phyloP scores from a whole-genome alignment of 2,113 vertebrate genomes.

The Pseudorectes ferrugineus region DNA sequence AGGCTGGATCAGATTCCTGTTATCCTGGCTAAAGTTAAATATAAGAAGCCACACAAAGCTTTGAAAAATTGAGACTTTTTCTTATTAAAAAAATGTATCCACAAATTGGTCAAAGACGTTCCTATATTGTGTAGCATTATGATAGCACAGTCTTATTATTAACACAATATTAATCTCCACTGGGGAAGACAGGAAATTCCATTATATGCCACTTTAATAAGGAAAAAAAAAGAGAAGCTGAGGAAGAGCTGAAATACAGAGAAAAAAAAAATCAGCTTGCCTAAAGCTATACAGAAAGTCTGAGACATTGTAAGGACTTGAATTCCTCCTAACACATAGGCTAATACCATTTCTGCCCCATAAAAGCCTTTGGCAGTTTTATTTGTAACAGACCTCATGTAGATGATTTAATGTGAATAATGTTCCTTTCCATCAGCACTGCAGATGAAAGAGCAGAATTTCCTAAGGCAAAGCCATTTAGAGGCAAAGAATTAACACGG shows the following conservation, averaged over 20 bases:
- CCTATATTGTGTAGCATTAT: not conserved
- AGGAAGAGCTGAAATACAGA: not conserved
- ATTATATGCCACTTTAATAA: not conserved
- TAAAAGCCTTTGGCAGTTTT: not conserved
- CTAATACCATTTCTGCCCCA: not conserved
- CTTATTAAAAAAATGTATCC: not conserved
- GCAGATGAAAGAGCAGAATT: not conserved
- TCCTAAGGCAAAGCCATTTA: not conserved
- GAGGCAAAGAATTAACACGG: not conserved
- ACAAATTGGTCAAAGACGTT: not conserved
- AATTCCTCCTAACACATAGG: not conserved
- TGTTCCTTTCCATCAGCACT: not conserved
- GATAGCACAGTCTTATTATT: not conserved
- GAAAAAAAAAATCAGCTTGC: not conserved
- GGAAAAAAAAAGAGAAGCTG: accelerated
- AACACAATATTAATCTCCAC: not conserved
- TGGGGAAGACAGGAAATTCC: not conserved
- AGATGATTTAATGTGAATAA: not conserved
- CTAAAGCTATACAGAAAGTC: not conserved
- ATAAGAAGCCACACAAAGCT: not conserved
- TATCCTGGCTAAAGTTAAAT: not conserved
- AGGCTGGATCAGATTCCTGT: not conserved
- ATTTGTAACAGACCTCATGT: not conserved
- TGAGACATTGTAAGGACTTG: not conserved
- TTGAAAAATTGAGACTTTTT: not conserved